Evolutionary conservation across 2,113 vertebrate genomes (phyloP), one percentile per base, ranked within the genome.

Genomic region (Aleadryas rufinucha): DNA sequence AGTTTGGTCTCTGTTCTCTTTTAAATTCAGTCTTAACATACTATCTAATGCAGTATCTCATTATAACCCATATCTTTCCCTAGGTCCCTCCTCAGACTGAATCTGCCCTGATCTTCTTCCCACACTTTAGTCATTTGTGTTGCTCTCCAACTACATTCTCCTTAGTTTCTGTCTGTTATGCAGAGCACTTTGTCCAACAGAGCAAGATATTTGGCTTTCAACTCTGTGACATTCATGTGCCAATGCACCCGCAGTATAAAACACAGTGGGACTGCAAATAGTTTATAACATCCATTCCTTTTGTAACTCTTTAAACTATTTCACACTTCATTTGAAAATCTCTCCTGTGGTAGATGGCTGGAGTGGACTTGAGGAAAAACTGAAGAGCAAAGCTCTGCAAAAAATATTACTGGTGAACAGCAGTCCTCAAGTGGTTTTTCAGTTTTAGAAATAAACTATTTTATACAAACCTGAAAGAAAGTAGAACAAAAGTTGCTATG

Each of bases 241-340:
- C 7, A 5, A 42, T 93, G 80, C 54, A 47, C 19, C 19, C 0
- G 0, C 0, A 2, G 16, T 75, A 69, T 78, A 87, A 93, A 93
- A 66, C 68, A 30, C 59, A 60, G 44, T 75, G 80, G 72, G 95
- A 90, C 44, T 94, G 79, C 47, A 93, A 94, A 90, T 37, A 75
- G 72, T 90, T 95, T 84, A 39, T 89, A 96, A 84, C 41, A 94
- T 41, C 31, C 72, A 69, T 94, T 93, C 77, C 60, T 92, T 90
- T 75, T 74, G 83, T 92, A 88, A 56, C 88, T 88, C 90, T 90
- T 96, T 84, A 92, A 86, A 84, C 74, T 87, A 92, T 92, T 96
- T 96, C 92, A 93, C 83, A 81, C 88, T 88, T 93, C 86, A 90
- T 94, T 96, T 96, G 72, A 64, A 89, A 94, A 59, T 60, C 42